Conservation (phyloP, 2,797 vertebrate genomes). For the Danio kyathit region DNA sequence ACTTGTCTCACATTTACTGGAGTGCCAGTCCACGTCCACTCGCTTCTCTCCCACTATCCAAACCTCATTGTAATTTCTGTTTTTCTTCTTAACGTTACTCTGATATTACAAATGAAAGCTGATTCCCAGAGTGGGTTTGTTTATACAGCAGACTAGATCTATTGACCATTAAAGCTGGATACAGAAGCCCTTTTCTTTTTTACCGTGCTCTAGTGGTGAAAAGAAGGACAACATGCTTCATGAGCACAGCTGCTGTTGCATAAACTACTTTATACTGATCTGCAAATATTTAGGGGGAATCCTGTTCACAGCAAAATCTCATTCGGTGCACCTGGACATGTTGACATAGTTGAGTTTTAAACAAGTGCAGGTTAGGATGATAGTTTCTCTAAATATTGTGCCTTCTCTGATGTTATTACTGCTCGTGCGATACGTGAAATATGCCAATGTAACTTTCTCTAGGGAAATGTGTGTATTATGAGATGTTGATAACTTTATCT, state of each 20-base stretch:
- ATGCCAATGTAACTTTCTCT: background rate
- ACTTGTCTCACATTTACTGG: conserved; percentile 27
- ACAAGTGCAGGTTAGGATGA: conserved; percentile 5
- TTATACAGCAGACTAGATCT: background rate
- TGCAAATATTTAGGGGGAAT: conserved; percentile 42
- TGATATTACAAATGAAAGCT: conserved; percentile 22
- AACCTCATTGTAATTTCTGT: background rate
- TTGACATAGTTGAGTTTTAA: conserved; percentile 15
- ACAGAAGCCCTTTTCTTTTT: background rate
- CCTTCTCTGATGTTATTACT: background rate
- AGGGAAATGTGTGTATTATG: conserved; percentile 29
- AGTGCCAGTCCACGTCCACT: conserved; percentile 21
- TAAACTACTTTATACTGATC: conserved; percentile 22
- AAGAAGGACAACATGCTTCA: background rate
- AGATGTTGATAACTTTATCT: conserved; percentile 36
- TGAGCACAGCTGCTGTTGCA: conserved; percentile 10
- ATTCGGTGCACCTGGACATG: conserved; percentile 30
- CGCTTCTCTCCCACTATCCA: background rate
- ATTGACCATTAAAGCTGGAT: background rate
- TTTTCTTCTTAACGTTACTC: background rate
- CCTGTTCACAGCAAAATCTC: background rate
- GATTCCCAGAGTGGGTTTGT: background rate
- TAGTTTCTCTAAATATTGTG: background rate
- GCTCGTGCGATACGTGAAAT: background rate
- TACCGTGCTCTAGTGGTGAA: conserved; percentile 4